phyloP scores from a whole-genome alignment of 2,888 invertebrate species.

The Hartigia nigra region DNA sequence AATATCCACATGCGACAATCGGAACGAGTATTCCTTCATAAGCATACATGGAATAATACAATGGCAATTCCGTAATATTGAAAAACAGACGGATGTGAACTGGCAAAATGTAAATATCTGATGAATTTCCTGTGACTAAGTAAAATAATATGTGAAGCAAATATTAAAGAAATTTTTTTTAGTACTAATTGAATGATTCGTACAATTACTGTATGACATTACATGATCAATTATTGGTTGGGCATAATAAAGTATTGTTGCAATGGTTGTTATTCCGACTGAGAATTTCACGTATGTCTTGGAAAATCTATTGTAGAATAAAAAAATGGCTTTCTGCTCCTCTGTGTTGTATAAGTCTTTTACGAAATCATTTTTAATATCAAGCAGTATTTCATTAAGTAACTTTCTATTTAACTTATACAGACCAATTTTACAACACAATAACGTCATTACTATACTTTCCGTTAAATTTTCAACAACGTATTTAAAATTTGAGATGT shows the following conservation, averaged over 20 bases:
- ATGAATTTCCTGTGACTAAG: background rate
- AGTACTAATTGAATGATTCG: background rate
- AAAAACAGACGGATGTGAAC: background rate
- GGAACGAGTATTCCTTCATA: constrained; percentile 12
- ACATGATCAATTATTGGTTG: constrained; percentile 11
- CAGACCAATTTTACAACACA: no score
- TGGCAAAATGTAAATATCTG: background rate
- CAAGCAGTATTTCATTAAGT: no score
- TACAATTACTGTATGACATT: background rate
- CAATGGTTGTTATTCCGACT: background rate
- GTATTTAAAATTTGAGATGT: background rate
- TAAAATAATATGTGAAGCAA: no score
- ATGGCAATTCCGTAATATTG: constrained; percentile 11
- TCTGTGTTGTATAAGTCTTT: background rate
- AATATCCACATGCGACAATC: constrained; percentile 21
- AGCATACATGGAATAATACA: background rate
- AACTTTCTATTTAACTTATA: no score
- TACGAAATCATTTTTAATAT: background rate
- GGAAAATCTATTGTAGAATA: no score
- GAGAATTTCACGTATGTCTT: constrained; percentile 1
- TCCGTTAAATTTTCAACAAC: no score
- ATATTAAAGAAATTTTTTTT: no score
- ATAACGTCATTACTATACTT: no score
- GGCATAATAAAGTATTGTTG: constrained; percentile 13
- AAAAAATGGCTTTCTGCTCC: background rate